phyloP scores from a whole-genome alignment of 30 jellyfish, hydroid and myxozoan genomes.

The Turritopsis dohrnii region DNA sequence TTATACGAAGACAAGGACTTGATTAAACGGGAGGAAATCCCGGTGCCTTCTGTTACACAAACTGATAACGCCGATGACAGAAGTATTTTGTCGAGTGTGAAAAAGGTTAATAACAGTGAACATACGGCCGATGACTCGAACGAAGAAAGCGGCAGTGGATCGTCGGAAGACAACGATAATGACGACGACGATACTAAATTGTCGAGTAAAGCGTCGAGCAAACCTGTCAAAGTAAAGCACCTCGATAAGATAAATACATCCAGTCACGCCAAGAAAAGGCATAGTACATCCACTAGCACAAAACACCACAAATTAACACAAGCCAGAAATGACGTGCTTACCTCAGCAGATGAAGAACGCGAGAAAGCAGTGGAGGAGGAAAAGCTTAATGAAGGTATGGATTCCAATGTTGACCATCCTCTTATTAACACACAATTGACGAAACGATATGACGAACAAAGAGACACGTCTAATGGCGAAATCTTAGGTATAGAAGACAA shows the following conservation, averaged over 20 bases:
- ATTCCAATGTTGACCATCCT: constrained; percentile 85
- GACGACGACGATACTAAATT: constrained; percentile 12
- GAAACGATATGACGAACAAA: constrained; percentile 50
- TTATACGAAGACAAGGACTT: constrained; percentile 41
- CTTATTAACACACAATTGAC: constrained; percentile 73
- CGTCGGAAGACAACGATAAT: neutral
- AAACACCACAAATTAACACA: constrained; percentile 16
- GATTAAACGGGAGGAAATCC: constrained; percentile 36
- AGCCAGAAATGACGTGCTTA: constrained; percentile 29
- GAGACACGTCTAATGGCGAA: constrained; percentile 81
- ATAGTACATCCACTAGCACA: neutral
- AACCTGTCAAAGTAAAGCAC: constrained; percentile 3
- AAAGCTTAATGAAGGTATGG: constrained; percentile 63
- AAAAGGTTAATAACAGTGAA: neutral
- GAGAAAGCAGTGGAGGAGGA: constrained; percentile 31
- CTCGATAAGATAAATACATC: neutral
- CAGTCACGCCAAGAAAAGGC: constrained; percentile 2
- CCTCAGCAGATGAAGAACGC: neutral
- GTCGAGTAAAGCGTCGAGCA: neutral
- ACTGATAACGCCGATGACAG: neutral
- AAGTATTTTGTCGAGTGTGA: neutral
- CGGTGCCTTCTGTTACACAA: constrained; percentile 19
- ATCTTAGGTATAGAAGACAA: constrained; percentile 60
- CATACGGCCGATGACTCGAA: neutral
- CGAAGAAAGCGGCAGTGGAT: neutral